These are phyloP conservation scores for Anthoptus insignis DNA, from an alignment of 2,888 invertebrate species.

Conservation along the genomic window DNA sequence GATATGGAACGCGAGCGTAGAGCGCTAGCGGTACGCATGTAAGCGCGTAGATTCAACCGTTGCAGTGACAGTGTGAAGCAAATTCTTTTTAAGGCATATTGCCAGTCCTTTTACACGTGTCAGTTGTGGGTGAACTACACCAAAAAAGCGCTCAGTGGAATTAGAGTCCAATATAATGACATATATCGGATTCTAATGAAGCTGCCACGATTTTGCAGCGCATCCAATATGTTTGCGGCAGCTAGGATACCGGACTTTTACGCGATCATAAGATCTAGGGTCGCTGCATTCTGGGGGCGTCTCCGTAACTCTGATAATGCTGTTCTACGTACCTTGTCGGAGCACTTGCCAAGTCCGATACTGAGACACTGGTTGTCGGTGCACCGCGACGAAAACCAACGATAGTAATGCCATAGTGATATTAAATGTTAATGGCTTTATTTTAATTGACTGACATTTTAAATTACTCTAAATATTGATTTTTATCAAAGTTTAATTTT, in stretches of 20 bases:
- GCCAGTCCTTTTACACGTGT: slow-evolving; percentile 1
- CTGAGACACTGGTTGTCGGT: too few species aligned
- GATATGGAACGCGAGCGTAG: slow-evolving; percentile 35
- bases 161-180: slow-evolving; percentile 23
- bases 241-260: neutral
- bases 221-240: neutral
- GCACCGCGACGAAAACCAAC: too few species aligned
- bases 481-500: too few species aligned
- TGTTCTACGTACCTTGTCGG: too few species aligned
- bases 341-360: too few species aligned
- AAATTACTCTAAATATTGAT: too few species aligned
- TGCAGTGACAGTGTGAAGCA: slow-evolving; percentile 21
- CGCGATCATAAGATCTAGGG: neutral
- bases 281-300: too few species aligned
- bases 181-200: neutral
- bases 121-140: neutral
- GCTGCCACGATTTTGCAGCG: neutral
- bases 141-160: slow-evolving; percentile 4
- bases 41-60: slow-evolving; percentile 41
- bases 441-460: too few species aligned
- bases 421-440: too few species aligned
- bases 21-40: slow-evolving; percentile 41
- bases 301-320: too few species aligned
- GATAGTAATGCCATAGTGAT: too few species aligned
- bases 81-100: neutral